Base-by-base conservation (phyloP, 1,140 invertebrate species). In the Polypedilum vanderplanki region DNA sequence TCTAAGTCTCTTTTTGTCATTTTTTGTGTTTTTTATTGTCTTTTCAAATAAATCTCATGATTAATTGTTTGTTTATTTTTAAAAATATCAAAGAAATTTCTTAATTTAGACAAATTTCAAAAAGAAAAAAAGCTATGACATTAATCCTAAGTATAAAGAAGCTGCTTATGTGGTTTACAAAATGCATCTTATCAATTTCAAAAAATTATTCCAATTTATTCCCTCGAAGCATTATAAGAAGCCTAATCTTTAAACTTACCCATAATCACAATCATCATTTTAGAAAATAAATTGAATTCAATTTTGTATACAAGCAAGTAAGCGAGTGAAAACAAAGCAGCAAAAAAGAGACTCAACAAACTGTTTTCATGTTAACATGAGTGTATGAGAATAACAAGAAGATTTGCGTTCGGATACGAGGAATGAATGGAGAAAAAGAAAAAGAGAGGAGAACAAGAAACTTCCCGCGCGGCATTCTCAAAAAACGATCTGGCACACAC, bases 401-500 rank as follows among this genome's bases (percentile, higher is more conserved):
- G 46, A 57, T n/a, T 4, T 57, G 46, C 46, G n/a, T 57, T 46
- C 46, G 46, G n/a, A 57, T 15, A 4, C 12, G 46, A 57, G 46
- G 5, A 33, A 33, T 33, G 24, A 57, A 57, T 57, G 8, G n/a
- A 57, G 46, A 57, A 9, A 9, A 9, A 46, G 41, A 15, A 15
- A 57, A 12, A 57, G 15, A 15, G n/a, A 57, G 12, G 15, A 57
- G 46, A 57, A 57, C 46, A 12, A 57, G 46, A 57, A 57, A 57
- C 46, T 57, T 57, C 46, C 46, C 46, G 46, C 46, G 46, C 46
- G 46, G 46, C 46, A 57, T 57, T 57, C 46, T 57, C 46, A 12
- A 57, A 57, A 57, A 57, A 57, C 46, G 46, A 57, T 57, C 46
- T 57, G 46, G 46, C 46, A 57, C 46, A 57, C 46, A 57, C 46